A percentile compares a stretch with the other conserved stretches of the same genome.
These are phyloP conservation scores for Trachymyrmex cornetzi DNA, from an alignment of 1,140 invertebrate genomes.

Conservation along the genomic window DNA sequence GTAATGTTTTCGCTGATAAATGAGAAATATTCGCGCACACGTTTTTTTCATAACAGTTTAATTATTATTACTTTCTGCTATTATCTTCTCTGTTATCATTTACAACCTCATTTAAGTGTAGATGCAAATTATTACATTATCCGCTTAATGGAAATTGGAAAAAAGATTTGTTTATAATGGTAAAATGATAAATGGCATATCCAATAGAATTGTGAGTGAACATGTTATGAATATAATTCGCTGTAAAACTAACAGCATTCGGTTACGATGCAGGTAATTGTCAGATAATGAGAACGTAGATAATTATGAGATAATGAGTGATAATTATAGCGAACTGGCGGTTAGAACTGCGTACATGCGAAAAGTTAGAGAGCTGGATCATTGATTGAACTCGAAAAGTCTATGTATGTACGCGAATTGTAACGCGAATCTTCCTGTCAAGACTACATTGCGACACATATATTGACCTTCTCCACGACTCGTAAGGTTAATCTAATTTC, in stretches of 20 bases:
- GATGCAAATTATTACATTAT: not conserved
- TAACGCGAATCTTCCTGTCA: not conserved
- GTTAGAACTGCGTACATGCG: not conserved
- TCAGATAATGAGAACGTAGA: not conserved
- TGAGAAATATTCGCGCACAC: no score
- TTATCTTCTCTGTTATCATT: not conserved
- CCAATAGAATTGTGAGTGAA: not conserved
- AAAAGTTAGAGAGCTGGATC: slow-evolving; percentile 6
- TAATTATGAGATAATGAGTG: slow-evolving; percentile 28
- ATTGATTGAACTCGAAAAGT: slow-evolving; percentile 11
- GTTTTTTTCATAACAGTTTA: not conserved
- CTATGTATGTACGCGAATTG: not conserved
- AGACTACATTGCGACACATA: not conserved
- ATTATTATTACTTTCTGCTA: slow-evolving; percentile 7
- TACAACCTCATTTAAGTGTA: not conserved
- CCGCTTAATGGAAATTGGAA: not conserved
- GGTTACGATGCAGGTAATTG: slow-evolving; percentile 24
- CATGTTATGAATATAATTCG: not conserved
- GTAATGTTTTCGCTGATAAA: not conserved
- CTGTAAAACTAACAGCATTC: not conserved
- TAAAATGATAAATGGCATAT: no score
- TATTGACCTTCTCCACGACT: slow-evolving; percentile 36
- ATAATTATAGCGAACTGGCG: not conserved
- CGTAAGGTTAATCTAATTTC: slow-evolving; percentile 79
- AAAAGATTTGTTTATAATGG: not conserved